Evolutionary conservation across 2,888 invertebrate species (phyloP), one percentile per base, ranked within the genome.

Genomic region (Onchidella celtica): DNA sequence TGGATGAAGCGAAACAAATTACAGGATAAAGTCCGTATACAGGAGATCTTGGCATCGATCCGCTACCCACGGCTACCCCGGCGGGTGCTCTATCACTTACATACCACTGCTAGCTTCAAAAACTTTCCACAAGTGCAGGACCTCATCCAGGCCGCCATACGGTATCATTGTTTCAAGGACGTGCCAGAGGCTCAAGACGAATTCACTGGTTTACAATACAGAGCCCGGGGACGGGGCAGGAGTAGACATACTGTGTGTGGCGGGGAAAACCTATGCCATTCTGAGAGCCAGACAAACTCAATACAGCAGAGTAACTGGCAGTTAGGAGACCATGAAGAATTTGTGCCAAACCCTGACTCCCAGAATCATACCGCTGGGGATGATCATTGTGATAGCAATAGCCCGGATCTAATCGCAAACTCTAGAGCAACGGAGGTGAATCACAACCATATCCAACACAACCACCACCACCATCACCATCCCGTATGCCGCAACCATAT

Each of bases 1-100:
- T 91, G 90, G 90, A 91, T 91, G 91, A 91, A 91, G 86, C 87
- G 88, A 81, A 91, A 90, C 83, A 89, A 87, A 61, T 84, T 91
- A 21, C 88, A 89, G 74, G 90, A 90, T 83, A 90, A 90, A 81
- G 85, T 86, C 9, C 85, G 88, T 69, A 91, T 91, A 57, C 90
- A 91, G 84, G 89, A 89, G 68, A 90, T 91, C 69, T 85, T 91
- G 32, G 86, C 89, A 24, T 89, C 89, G 79, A 91, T 91, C 78
- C 88, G 90, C 68, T 91, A 91, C 83, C 91, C 91, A 1, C 83
- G 89, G 27, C 86, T 91, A 59, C 88, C 90, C 78, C 84, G 88
- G 78, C 85, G 89, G 76, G 90, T 91, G 63, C 86, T 91, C 32
- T 91, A 91, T 79, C 89, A 90, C 81, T 86, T 91, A 81, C 88